Conservation (phyloP, 1,140 invertebrate species). For the Heliconius nattereri region DNA sequence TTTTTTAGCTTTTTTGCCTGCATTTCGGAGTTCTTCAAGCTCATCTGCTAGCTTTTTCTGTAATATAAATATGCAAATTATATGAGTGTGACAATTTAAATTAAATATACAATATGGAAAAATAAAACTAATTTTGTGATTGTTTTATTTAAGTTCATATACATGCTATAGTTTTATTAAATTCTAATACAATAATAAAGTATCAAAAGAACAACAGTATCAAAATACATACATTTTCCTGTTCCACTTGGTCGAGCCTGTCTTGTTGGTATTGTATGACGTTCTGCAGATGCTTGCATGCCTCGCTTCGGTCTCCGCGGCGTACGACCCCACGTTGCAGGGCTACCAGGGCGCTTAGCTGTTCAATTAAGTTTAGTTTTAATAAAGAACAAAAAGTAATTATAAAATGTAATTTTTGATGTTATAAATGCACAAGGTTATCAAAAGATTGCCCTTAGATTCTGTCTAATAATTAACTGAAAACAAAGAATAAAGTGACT, state of each 20-base stretch:
- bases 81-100: neutral
- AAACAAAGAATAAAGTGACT: no score
- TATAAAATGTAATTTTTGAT: no score
- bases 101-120: neutral
- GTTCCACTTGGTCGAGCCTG: conserved; percentile 60
- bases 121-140: neutral
- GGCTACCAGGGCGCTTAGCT: conserved; percentile 63
- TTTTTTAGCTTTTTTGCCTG: conserved; percentile 63
- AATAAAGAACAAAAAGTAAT: no score
- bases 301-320: conserved; percentile 56
- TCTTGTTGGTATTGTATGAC: conserved; percentile 70
- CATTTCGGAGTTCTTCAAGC: conserved; percentile 68
- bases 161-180: neutral
- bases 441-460: no score
- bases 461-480: no score
- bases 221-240: conserved; percentile 63
- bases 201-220: neutral
- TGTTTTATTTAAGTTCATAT: neutral
- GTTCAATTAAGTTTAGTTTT: neutral
- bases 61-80: neutral
- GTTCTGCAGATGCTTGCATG: conserved; percentile 67
- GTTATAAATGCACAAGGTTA: no score
- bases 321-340: conserved; percentile 65
- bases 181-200: neutral
- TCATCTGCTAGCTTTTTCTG: conserved; percentile 77